Base-by-base conservation (phyloP, 2,797 vertebrate species). In the Cichlasoma orientale region DNA sequence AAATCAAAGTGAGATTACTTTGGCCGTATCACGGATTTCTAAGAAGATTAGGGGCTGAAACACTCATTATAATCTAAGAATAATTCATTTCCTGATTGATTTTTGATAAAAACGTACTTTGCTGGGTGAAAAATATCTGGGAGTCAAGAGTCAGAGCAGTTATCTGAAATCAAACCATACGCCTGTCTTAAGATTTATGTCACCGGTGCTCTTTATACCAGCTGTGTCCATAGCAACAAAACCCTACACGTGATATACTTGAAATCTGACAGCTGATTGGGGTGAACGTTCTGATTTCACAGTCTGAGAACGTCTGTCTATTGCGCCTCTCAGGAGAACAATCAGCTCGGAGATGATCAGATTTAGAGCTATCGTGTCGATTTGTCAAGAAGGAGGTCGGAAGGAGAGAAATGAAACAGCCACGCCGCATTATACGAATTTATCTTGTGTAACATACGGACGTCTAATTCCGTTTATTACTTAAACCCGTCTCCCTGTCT, bases 191-290 rank as follows among this genome's bases (percentile, higher is more conserved):
- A 82, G 75, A 91, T 90, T 89, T 75, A 86, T 91, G 89, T 87
- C 89, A 79, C 59, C 38, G 56, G 18, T 61, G 80, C 83, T 63
- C 80, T 79, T 83, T 61, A 56, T 76, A 61, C 56, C 16, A 85
- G 74, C 75, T 50, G 94, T 95, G 92, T 92, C 94, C 92, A 94
- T 94, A 84, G 93, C 91, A 95, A 95, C 94, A 81, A 63, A 88
- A 81, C 79, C 56, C 73, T 72, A 78, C 81, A 78, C 72, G 78
- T 66, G 82, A 92, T 89, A 82, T 79, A 63, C 89, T 88, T 59
- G 72, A 84, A 80, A 84, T 59, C 56, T 92, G 91, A 93, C 83
- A 87, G 86, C n/a, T 86, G 92, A 95, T 93, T 86, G 81, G 88
- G 89, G 87, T 83, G 85, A 93, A 89, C 71, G 66, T 86, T 92